Evolutionary conservation across 2,888 invertebrate genomes (phyloP).

Genomic region (Pyrocoelia pectoralis): DNA sequence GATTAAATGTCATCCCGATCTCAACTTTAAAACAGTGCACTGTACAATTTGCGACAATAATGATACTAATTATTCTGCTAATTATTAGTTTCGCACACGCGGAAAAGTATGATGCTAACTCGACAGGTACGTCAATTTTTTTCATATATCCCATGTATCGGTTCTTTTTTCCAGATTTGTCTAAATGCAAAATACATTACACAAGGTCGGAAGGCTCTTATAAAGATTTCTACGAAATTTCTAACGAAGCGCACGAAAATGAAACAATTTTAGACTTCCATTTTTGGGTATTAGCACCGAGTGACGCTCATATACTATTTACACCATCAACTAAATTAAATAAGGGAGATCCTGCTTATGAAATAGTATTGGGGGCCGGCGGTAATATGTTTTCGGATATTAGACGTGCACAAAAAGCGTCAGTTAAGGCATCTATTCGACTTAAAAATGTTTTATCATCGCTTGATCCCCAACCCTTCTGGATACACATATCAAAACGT

Average conservation of each 20-base stretch:
- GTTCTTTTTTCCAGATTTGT: constrained; percentile 48
- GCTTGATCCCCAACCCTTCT: constrained; percentile 71
- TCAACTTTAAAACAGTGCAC: neutral
- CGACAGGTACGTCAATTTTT: constrained; percentile 21
- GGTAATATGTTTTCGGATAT: constrained; percentile 75
- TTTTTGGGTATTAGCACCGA: constrained; percentile 70
- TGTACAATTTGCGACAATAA: neutral
- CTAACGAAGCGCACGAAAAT: constrained; percentile 44
- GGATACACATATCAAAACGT: constrained; percentile 69
- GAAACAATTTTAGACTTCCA: constrained; percentile 65
- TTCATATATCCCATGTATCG: too few species aligned
- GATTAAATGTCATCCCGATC: neutral
- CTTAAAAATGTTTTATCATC: constrained; percentile 66
- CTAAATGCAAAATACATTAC: constrained; percentile 65
- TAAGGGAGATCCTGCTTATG: constrained; percentile 68
- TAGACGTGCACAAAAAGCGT: constrained; percentile 66
- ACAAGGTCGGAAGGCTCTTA: constrained; percentile 67
- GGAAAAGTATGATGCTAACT: constrained; percentile 23
- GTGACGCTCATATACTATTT: constrained; percentile 75
- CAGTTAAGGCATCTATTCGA: constrained; percentile 65
- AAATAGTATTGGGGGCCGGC: constrained; percentile 78
- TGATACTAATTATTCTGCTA: neutral
- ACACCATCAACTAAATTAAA: constrained; percentile 63
- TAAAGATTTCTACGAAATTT: constrained; percentile 65
- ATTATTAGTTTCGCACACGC: neutral